These are phyloP conservation scores for Temnothorax unifasciatus DNA, from an alignment of 2,888 invertebrate species.

Conservation along the genomic window DNA sequence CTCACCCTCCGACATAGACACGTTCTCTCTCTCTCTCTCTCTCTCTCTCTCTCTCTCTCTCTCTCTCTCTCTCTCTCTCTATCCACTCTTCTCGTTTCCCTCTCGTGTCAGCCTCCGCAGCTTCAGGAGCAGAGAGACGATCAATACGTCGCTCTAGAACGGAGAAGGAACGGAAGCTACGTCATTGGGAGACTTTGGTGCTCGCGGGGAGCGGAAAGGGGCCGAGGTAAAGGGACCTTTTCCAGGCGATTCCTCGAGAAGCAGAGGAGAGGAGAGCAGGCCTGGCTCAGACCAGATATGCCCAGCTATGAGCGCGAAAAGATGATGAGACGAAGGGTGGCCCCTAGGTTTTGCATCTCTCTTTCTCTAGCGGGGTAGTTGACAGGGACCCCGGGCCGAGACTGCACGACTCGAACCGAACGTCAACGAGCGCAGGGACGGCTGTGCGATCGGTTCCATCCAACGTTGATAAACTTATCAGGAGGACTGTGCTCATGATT, in stretches of 20 bases:
- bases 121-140: constrained; percentile 81
- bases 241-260: constrained; percentile 75
- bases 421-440: constrained; percentile 79
- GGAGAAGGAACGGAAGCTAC: constrained; percentile 79
- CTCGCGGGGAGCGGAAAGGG: constrained; percentile 52
- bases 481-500: background rate
- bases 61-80: too few species aligned
- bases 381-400: constrained; percentile 78
- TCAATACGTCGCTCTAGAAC: constrained; percentile 83
- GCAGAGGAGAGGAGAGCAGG: constrained; percentile 62
- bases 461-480: constrained; percentile 36
- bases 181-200: constrained; percentile 76
- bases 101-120: constrained; percentile 76
- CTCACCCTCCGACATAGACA: constrained; percentile 58
- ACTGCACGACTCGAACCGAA: constrained; percentile 77
- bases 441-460: constrained; percentile 53
- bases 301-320: constrained; percentile 82
- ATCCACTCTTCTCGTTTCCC: constrained; percentile 71
- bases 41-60: too few species aligned
- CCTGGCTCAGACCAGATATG: constrained; percentile 74
- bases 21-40: constrained; percentile 48
- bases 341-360: constrained; percentile 75
- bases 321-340: constrained; percentile 84
- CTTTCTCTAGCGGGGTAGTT: constrained; percentile 75
- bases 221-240: constrained; percentile 71